Conservation (phyloP, 2,113 vertebrate genomes). For the Mus pahari region DNA sequence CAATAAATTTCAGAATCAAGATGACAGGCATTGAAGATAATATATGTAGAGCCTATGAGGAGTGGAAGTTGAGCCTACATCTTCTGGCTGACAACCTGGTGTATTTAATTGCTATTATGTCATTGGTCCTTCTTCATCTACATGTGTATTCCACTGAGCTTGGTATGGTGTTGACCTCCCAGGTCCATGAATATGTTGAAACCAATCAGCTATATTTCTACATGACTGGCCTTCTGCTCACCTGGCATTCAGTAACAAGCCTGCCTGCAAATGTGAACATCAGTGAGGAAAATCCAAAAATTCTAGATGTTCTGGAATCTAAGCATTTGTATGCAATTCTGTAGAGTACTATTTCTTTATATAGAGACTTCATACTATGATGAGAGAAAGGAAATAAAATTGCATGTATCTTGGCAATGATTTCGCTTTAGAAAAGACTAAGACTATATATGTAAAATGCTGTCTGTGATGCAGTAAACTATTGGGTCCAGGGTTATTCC, state of each 20-base stretch:
- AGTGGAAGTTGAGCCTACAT: background rate
- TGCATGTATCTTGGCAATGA: background rate
- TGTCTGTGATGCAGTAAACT: background rate
- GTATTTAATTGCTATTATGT: too few species aligned
- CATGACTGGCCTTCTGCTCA: background rate
- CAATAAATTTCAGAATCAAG: background rate
- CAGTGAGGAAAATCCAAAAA: background rate
- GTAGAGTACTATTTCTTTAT: background rate
- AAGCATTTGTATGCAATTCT: background rate
- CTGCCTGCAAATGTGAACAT: background rate
- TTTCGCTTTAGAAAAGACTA: background rate
- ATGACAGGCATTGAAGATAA: conserved; percentile 17
- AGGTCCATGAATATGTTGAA: background rate
- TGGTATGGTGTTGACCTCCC: too few species aligned
- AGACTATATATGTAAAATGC: background rate
- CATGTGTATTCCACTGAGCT: background rate
- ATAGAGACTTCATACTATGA: background rate
- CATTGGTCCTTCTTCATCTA: too few species aligned
- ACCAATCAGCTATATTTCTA: background rate
- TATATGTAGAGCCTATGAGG: background rate
- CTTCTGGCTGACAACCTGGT: background rate
- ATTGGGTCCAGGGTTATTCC: background rate
- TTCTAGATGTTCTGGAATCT: background rate
- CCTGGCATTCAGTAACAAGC: background rate
- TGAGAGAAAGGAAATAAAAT: background rate